These are phyloP conservation scores for Falco rusticolus DNA, from an alignment of 2,797 vertebrate species.

Conservation along the genomic window DNA sequence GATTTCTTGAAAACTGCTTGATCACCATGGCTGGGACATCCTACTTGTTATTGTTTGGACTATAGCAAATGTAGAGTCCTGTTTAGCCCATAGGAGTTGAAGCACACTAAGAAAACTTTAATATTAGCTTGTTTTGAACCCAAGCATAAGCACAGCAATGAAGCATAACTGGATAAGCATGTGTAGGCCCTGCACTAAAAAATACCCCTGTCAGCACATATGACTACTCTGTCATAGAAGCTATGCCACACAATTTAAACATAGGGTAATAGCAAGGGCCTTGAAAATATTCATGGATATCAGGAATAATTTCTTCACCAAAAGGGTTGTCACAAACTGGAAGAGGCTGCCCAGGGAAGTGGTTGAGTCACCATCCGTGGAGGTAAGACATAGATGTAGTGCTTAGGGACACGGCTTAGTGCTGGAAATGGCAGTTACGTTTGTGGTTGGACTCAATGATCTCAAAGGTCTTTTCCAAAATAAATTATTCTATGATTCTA, in stretches of 20 bases:
- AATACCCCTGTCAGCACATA: neutral
- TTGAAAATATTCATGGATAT: neutral
- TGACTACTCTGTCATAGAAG: neutral
- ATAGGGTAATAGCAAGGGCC: neutral
- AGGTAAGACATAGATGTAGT: too few species aligned
- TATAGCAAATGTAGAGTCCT: neutral
- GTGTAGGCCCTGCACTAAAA: neutral
- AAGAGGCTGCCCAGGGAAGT: too few species aligned
- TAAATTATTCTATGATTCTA: too few species aligned
- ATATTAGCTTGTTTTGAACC: neutral
- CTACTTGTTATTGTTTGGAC: neutral
- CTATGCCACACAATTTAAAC: neutral
- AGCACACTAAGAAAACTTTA: neutral
- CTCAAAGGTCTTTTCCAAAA: too few species aligned
- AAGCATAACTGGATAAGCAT: neutral
- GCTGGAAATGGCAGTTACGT: too few species aligned
- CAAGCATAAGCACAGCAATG: neutral
- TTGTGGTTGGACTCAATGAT: too few species aligned
- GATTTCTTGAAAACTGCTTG: neutral
- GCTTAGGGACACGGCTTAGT: too few species aligned
- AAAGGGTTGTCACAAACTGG: too few species aligned
- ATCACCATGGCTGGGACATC: neutral
- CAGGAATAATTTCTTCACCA: too few species aligned
- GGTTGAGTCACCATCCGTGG: too few species aligned
- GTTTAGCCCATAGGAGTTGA: neutral